Conservation (phyloP, 2,797 vertebrate species). For the Epinephelus malabaricus region DNA sequence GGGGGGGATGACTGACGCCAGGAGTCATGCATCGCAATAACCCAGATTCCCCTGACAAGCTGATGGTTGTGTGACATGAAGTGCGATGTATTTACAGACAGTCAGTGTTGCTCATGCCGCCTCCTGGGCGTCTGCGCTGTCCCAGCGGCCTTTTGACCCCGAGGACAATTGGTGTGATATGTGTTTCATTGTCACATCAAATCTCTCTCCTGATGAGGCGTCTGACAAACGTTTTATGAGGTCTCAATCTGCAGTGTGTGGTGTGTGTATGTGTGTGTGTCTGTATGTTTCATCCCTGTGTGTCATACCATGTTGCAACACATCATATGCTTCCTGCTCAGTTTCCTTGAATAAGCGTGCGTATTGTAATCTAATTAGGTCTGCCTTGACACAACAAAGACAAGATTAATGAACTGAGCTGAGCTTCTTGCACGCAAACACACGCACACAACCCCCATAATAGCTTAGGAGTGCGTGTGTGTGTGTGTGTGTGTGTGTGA, state of each 20-base stretch:
- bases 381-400: slow-evolving; percentile 53
- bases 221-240: slow-evolving; percentile 26
- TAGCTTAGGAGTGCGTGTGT: too few relatives aligned
- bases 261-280: background rate
- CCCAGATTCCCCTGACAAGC: slow-evolving; percentile 54
- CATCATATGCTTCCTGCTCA: slow-evolving; percentile 45
- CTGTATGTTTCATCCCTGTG: background rate
- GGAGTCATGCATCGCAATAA: slow-evolving; percentile 39
- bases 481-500: background rate
- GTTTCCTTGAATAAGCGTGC: slow-evolving; percentile 38
- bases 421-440: background rate
- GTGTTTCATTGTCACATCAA: slow-evolving; percentile 49
- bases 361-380: slow-evolving; percentile 67
- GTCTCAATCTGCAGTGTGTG: slow-evolving; percentile 12
- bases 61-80: slow-evolving; percentile 40
- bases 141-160: slow-evolving; percentile 21
- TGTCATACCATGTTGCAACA: background rate
- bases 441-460: background rate
- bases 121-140: slow-evolving; percentile 13
- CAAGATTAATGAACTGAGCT: slow-evolving; percentile 60
- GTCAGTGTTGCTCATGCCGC: slow-evolving; percentile 44
- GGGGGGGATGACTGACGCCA: slow-evolving; percentile 23
- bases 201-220: slow-evolving; percentile 33
- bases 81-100: slow-evolving; percentile 50
- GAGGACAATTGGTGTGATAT: slow-evolving; percentile 18